Evolutionary conservation across 2,888 invertebrate species (phyloP), one percentile per base, ranked within the genome.

Genomic region (Leucoma salicis): DNA sequence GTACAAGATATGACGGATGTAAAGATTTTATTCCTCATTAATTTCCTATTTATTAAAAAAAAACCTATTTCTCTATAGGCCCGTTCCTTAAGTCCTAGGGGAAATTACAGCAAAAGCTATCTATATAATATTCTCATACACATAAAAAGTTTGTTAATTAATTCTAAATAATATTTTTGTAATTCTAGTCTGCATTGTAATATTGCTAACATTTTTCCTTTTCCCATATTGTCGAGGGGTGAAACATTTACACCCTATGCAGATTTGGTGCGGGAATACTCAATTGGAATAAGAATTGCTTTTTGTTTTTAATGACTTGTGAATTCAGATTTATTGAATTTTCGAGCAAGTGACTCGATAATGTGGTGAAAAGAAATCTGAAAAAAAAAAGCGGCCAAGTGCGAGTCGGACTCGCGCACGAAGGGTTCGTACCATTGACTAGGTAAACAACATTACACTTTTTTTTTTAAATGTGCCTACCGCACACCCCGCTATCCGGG

Each of bases 141-240:
- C 21, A 21, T 5, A 21, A 21, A 21, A 6, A 21, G 8, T 3
- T 21, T 21, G 5, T 21, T 8, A 2, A 21, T 21, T 8, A 8
- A 21, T 21, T 21, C n/a, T n/a, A 21, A 8, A 4, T 5, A 21
- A 21, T 50, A 21, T 21, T 21, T 21, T 21, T 8, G 8, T 21
- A 21, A 21, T 21, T 6, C 8, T 21, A 6, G 49, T 49, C 41
- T 55, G 55, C 65, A 63, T 66, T 63, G 63, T 59, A 63, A 64
- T 64, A 68, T 63, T 66, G 75, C 74, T 78, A 75, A 72, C 75
- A 77, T 78, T 80, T 79, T 77, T 78, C 76, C 65, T 71, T 70
- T 62, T 70, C 71, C 57, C 60, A 65, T 63, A 64, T 67, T 54
- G 59, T 52, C 59, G 42, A 45, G 53, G 58, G 61, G 46, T 44